Evolutionary conservation across 2,113 vertebrate genomes (phyloP).

Genomic region (Tyrannus savana): DNA sequence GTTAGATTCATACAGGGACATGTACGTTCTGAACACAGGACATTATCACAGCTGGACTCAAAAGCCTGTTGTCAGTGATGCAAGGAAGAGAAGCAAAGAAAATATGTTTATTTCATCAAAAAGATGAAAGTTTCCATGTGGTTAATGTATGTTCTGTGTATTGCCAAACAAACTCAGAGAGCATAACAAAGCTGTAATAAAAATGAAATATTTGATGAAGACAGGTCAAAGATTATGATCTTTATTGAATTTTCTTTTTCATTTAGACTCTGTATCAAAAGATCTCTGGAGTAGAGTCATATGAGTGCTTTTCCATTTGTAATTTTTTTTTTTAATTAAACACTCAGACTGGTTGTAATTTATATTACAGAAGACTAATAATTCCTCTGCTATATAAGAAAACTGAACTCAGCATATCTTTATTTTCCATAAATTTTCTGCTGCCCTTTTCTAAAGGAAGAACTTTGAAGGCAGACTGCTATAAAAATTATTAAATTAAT

Average conservation of each 20-base stretch:
- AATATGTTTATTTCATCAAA: conserved; percentile 31
- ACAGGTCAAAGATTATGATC: conserved; percentile 6
- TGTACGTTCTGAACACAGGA: conserved; percentile 20
- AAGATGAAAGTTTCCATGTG: conserved; percentile 11
- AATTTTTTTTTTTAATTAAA: conserved; percentile 42
- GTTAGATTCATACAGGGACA: conserved; percentile 21
- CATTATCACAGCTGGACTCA: conserved; percentile 63
- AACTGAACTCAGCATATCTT: conserved; percentile 27
- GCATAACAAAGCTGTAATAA: neutral
- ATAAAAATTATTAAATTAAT: conserved; percentile 38
- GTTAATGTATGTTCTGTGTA: neutral
- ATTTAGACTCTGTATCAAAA: conserved; percentile 4
- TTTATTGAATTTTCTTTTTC: conserved; percentile 19
- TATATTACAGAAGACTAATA: conserved; percentile 34
- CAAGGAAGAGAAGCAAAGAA: conserved; percentile 43
- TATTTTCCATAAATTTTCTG: conserved; percentile 49
- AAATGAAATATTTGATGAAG: conserved; percentile 29
- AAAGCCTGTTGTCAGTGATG: conserved; percentile 36
- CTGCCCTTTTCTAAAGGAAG: conserved; percentile 34
- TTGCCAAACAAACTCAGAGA: conserved; percentile 12
- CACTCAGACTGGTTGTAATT: neutral
- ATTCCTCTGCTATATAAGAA: conserved; percentile 17
- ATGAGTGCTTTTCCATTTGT: neutral
- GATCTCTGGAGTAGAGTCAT: neutral
- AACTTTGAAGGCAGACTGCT: neutral